Base-by-base conservation (phyloP, 1,140 invertebrate genomes). In the Tetragnatha versicolor region DNA sequence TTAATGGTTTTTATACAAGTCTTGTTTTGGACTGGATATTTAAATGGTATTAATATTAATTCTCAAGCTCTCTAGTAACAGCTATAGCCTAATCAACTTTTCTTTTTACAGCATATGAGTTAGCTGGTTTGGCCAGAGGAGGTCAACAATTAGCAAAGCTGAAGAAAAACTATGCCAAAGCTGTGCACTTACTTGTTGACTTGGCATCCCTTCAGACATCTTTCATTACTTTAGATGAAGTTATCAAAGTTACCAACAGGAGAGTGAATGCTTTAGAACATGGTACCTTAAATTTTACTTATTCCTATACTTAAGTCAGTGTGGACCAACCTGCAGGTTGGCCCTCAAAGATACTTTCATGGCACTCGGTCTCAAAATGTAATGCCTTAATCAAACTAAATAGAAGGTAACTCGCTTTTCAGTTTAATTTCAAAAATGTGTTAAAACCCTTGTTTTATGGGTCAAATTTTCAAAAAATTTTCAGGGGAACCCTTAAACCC, bases 201-300 rank as follows among this genome's bases (percentile, higher is more conserved):
- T 86, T 98, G 82, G 97, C 97, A 12, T 98, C 96, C 12, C 86
- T 98, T 55, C 97, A 98, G 86, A 98, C 96, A 1, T 98, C 95
- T 45, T 98, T 98, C 85, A 94, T 98, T 6, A 98, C 96, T 49
- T 86, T 98, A 47, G 97, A 98, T 87, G 96, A 98, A 87, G 96
- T 97, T 31, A 98, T 98, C 82, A 98, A 98, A 87, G 92, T 84
- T 12, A 98, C 97, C 7, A 98, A 98, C 86, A 90, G 98, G 82
- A 92, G 98, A 91, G 98, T 99, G 17, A 99, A 99, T 87, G 98
- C 98, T 83, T 98, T 99, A 87, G 98, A 99, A 87, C 96, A 99
- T 86, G 97, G 94, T 96, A 85, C 55, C 22, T n/a, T 20, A 58
- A 12, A 53, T 17, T 9, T 42, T 42, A 9, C 17, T 42, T 42